Conservation (phyloP, 2,888 invertebrate species). For the Apamea epomidion region DNA sequence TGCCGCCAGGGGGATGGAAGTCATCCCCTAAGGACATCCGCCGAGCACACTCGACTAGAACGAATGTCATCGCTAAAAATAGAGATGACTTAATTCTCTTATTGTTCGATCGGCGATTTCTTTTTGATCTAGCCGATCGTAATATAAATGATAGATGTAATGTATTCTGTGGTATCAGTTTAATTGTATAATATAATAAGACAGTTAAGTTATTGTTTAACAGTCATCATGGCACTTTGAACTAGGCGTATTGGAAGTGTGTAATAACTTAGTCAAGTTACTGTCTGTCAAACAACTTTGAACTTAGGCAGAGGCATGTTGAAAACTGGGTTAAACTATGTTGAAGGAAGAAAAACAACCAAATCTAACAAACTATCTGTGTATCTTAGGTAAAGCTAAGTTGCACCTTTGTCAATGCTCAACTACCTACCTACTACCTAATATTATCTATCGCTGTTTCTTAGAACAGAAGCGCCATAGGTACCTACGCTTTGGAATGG, state of each 20-base stretch:
- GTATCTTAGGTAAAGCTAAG: not conserved
- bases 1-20: constrained; percentile 62
- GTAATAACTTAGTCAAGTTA: constrained; percentile 15
- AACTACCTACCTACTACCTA: not conserved
- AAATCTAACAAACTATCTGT: no score
- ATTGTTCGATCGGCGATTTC: constrained; percentile 21
- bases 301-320: constrained; percentile 9
- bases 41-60: constrained; percentile 27
- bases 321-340: constrained; percentile 19
- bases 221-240: constrained; percentile 21
- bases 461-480: no score
- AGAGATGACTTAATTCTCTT: constrained; percentile 37
- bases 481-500: no score
- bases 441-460: not conserved
- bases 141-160: constrained; percentile 30
- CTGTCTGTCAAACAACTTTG: constrained; percentile 9
- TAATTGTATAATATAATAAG: constrained; percentile 25
- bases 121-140: constrained; percentile 36
- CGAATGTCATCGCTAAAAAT: constrained; percentile 55
- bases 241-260: constrained; percentile 6
- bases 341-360: not conserved
- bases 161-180: constrained; percentile 28
- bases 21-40: constrained; percentile 58
- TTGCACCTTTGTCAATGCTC: not conserved
- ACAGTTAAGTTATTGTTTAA: constrained; percentile 31